Conservation (phyloP, 2,888 invertebrate species). For the Xestia c-nigrum region DNA sequence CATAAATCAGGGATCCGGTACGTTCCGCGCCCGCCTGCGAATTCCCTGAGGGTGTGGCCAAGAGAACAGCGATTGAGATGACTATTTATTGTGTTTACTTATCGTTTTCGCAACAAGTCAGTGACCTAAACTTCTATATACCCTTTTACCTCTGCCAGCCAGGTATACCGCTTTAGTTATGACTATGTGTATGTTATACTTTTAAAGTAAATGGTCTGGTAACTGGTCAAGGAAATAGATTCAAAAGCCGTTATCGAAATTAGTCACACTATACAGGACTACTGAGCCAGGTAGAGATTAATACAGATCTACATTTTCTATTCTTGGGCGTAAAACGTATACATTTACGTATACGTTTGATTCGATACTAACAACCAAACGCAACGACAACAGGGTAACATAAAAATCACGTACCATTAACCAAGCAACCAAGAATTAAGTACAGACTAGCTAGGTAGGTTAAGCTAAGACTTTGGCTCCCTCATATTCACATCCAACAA, state of each 20-base stretch:
- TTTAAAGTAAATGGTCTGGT: neutral
- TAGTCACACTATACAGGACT: neutral
- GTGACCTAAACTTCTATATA: neutral
- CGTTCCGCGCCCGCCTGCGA: conserved; percentile 77
- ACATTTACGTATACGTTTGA: too few species aligned
- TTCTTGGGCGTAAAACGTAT: too few species aligned
- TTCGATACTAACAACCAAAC: too few species aligned
- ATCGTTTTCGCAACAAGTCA: neutral
- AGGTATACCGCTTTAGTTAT: neutral
- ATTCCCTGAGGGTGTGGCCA: conserved; percentile 77
- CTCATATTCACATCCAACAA: neutral
- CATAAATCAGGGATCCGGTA: conserved; percentile 87
- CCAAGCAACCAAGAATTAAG: too few species aligned
- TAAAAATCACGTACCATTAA: neutral
- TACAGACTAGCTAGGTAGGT: too few species aligned
- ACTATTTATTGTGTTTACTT: neutral
- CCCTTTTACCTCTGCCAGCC: neutral
- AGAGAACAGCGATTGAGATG: conserved; percentile 59
- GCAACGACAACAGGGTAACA: too few species aligned
- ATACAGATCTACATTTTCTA: neutral
- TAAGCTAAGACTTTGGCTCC: neutral
- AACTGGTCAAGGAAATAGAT: neutral
- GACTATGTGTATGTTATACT: neutral
- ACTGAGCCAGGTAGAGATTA: neutral
- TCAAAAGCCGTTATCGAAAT: neutral